phyloP scores from a whole-genome alignment of 2,797 vertebrate species.

The Tangara arthus region DNA sequence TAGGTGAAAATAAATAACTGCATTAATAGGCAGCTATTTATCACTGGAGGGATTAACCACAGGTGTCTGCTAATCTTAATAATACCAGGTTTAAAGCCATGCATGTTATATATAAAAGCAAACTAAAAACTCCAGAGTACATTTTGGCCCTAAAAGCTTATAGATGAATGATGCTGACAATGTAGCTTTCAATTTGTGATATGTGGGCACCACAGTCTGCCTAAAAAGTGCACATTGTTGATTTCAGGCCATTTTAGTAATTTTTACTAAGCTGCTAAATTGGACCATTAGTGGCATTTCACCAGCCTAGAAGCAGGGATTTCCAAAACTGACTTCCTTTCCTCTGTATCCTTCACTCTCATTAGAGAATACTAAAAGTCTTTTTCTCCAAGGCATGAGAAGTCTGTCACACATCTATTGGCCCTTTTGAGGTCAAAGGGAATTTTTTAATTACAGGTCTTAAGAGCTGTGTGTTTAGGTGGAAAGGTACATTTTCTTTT shows the following conservation, averaged over 20 bases:
- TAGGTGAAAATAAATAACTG: background rate
- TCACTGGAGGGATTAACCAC: background rate
- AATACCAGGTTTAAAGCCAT: background rate
- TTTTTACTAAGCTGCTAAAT: background rate
- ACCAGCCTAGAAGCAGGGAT: background rate
- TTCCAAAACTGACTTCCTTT: background rate
- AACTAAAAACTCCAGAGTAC: background rate
- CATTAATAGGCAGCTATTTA: background rate
- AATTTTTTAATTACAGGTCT: background rate
- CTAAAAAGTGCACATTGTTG: background rate
- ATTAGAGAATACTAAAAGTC: background rate
- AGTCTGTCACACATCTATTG: background rate
- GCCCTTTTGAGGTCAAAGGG: background rate
- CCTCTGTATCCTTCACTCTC: background rate
- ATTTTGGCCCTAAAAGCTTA: background rate
- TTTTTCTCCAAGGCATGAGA: background rate
- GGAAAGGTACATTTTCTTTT: background rate
- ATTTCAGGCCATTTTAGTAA: background rate
- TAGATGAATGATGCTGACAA: background rate
- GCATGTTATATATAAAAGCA: background rate
- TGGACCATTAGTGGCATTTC: background rate
- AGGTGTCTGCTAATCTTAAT: background rate
- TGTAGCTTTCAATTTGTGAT: background rate
- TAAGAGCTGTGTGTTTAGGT: background rate
- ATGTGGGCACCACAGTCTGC: background rate